Evolutionary conservation across 2,797 vertebrate species (phyloP).

Genomic region (Strix occidentalis): DNA sequence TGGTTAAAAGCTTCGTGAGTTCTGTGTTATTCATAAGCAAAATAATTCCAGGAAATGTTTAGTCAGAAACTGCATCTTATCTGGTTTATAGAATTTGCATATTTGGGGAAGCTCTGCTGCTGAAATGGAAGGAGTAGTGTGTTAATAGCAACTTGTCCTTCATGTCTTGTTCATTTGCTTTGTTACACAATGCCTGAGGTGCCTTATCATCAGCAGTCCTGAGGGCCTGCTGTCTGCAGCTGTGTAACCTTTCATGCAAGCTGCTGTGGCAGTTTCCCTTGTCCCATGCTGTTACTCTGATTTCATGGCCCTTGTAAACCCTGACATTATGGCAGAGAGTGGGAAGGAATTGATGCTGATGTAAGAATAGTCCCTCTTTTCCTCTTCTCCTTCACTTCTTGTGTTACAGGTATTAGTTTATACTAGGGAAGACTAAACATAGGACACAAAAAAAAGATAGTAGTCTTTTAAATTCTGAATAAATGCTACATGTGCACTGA

Average conservation of each 20-base stretch:
- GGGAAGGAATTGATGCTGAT: neutral
- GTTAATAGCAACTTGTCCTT: neutral
- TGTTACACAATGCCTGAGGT: neutral
- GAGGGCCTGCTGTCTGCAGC: neutral
- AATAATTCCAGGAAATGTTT: neutral
- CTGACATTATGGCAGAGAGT: neutral
- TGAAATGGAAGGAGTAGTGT: neutral
- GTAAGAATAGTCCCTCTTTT: neutral
- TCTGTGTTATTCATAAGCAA: neutral
- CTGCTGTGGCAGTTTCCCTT: neutral
- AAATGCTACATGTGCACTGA: neutral
- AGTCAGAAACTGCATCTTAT: neutral
- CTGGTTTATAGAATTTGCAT: neutral
- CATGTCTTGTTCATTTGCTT: neutral
- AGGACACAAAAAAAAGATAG: neutral
- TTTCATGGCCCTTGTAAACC: neutral
- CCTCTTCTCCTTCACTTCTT: neutral
- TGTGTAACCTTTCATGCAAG: neutral
- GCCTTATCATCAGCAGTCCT: neutral
- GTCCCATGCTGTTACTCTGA: neutral
- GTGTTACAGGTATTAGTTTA: neutral
- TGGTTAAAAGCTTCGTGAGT: neutral
- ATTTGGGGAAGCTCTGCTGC: neutral
- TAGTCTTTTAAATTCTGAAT: neutral
- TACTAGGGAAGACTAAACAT: neutral